Evolutionary conservation across 2,113 vertebrate species (phyloP), one percentile per base, ranked within the genome.

Genomic region (Bombycilla garrulus): DNA sequence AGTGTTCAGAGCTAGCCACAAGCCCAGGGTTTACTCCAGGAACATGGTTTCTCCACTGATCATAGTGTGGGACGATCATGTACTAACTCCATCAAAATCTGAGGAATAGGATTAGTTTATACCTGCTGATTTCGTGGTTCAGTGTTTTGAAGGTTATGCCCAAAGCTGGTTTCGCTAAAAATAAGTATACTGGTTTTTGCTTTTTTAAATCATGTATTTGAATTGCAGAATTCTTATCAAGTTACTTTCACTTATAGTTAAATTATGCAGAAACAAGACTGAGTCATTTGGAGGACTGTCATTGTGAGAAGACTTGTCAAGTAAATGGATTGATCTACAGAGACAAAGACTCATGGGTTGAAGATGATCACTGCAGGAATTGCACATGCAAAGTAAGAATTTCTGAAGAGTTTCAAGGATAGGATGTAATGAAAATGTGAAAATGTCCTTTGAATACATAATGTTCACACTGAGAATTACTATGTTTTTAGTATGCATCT

Each of bases 251-350:
- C 95, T 97, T 94, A 31, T 97, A 99, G 99, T 88, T 99, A 95
- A 99, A 99, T 98, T 99, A 99, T 91, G 99, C 99, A 31, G 99
- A 99, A 98, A 99, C 98, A 35, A 98, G 99, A 60, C 98, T 99
- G 92, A 99, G 97, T 97, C 99, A 99, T n/a, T 91, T 99, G 97
- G 99, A 99, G 97, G 98, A 98, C 88, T 99, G 99, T 97, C 99
- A 99, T 50, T 99, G 99, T 38, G 99, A 99, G 98, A 98, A 98
- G 98, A 99, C 98, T 28, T 99, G 99, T 97, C 98, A 98, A 95
- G 98, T 98, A 93, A 98, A 98, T 70, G 98, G 98, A 71, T 90
- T 98, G 84, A 97, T 99, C 50, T 99, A 99, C 94, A 97, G 99
- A 91, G 99, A 99, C 94, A 98, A 98, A 95, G 99, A 99, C 94